Evolutionary conservation across 2,113 vertebrate species (phyloP).

Genomic region (Oreotrochilus melanogaster): DNA sequence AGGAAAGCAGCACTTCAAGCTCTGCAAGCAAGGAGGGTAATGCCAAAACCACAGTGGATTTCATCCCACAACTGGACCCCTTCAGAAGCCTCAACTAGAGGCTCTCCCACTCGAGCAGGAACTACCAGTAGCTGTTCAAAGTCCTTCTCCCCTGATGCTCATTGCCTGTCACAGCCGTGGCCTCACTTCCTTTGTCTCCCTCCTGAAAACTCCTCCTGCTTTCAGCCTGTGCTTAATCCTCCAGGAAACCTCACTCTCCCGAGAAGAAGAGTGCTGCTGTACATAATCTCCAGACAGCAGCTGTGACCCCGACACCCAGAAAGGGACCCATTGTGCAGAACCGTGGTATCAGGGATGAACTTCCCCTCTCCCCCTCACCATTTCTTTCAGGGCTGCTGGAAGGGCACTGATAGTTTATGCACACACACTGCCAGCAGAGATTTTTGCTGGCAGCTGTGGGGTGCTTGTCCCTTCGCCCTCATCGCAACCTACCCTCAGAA

Average conservation of each 20-base stretch:
- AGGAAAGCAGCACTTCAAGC: neutral
- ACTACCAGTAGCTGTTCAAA: rapidly evolving
- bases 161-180: rapidly evolving
- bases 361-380: conserved; percentile 3
- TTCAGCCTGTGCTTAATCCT: conserved; percentile 54
- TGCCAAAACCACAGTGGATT: neutral
- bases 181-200: conserved; percentile 9
- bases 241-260: conserved; percentile 58
- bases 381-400: neutral
- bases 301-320: conserved; percentile 60
- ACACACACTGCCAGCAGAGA: neutral
- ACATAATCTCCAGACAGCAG: conserved; percentile 68
- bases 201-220: conserved; percentile 28
- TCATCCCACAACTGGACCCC: neutral
- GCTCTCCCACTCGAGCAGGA: neutral
- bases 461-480: neutral
- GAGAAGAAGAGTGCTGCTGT: conserved; percentile 66
- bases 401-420: neutral
- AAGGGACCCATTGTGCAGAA: conserved; percentile 57
- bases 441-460: conserved; percentile 23
- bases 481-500: neutral
- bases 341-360: conserved; percentile 23
- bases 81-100: neutral
- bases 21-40: neutral
- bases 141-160: neutral